phyloP scores from a whole-genome alignment of 1,140 invertebrate species.

The Macrotrachela quadricornifera region DNA sequence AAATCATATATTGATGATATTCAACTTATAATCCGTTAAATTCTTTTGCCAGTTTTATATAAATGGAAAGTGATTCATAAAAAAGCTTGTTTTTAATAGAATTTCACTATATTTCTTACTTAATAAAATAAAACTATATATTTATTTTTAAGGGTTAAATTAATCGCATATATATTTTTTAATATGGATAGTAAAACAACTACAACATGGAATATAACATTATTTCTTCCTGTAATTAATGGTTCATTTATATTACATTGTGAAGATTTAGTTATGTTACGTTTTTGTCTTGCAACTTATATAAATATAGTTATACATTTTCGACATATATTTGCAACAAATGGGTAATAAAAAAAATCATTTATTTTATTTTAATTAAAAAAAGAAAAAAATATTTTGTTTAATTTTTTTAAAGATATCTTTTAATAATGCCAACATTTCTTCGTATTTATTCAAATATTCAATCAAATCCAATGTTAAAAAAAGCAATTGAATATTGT shows the following conservation, averaged over 20 bases:
- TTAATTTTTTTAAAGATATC: constrained; percentile 43
- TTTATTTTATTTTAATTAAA: not conserved
- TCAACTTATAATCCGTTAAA: too few relatives aligned
- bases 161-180: constrained; percentile 90
- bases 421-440: constrained; percentile 88
- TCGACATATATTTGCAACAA: constrained; percentile 92
- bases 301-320: constrained; percentile 94
- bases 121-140: constrained; percentile 6
- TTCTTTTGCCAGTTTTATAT: too few relatives aligned
- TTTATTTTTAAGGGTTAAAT: constrained; percentile 24
- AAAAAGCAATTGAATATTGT: constrained; percentile 81
- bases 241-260: constrained; percentile 85
- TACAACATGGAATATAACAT: constrained; percentile 81
- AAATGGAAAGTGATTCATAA: not conserved
- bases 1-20: too few relatives aligned
- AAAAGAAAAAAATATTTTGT: not conserved
- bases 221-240: constrained; percentile 92
- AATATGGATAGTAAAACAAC: constrained; percentile 95
- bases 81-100: not conserved
- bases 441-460: constrained; percentile 88
- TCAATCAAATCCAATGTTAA: constrained; percentile 75
- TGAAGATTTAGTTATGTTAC: constrained; percentile 76
- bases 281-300: constrained; percentile 84
- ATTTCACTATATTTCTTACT: constrained; percentile 1
- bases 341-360: constrained; percentile 47